A percentile compares a stretch with the other conserved stretches of the same genome.
phyloP scores from a whole-genome alignment of 2,797 vertebrate species.

The Protosalanx chinensis region DNA sequence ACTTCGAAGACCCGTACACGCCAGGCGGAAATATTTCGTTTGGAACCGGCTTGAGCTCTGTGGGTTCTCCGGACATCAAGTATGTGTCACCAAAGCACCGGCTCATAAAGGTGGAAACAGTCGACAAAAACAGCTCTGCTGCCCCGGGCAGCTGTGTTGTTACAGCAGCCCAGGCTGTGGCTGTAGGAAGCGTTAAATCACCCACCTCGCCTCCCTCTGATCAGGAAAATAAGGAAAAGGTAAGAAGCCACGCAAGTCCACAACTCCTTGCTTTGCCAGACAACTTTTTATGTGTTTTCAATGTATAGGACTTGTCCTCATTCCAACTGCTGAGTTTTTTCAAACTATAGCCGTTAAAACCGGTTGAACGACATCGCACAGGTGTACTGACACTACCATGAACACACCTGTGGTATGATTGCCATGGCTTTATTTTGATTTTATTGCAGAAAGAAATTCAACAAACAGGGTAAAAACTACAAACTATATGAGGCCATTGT shows the following conservation, averaged over 20 bases:
- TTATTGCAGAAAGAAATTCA: too few species aligned
- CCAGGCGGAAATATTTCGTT: constrained; percentile 71
- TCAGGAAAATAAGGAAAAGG: constrained; percentile 79
- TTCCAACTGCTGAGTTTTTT: not conserved
- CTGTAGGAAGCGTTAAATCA: constrained; percentile 64
- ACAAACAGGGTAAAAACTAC: too few species aligned
- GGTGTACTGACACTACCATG: not conserved
- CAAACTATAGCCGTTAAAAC: constrained; percentile 41
- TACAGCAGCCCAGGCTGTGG: constrained; percentile 62
- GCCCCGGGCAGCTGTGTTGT: constrained; percentile 66
- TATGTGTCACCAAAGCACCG: constrained; percentile 87
- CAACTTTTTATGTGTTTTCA: not conserved
- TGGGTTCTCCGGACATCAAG: constrained; percentile 74
- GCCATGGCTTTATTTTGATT: too few species aligned
- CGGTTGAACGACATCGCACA: constrained; percentile 58
- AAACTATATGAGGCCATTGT: too few species aligned
- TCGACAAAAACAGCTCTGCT: constrained; percentile 74
- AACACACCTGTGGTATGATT: too few species aligned
- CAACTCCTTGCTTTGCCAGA: not conserved
- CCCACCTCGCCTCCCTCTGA: constrained; percentile 74
- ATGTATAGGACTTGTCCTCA: not conserved
- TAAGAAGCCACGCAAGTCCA: constrained; percentile 51
- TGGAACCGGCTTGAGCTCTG: constrained; percentile 60
- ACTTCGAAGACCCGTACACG: constrained; percentile 96
- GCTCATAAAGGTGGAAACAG: constrained; percentile 86